Evolutionary conservation across 2,113 vertebrate genomes (phyloP), one percentile per base, ranked within the genome.

Genomic region (Heteronetta atricapilla): DNA sequence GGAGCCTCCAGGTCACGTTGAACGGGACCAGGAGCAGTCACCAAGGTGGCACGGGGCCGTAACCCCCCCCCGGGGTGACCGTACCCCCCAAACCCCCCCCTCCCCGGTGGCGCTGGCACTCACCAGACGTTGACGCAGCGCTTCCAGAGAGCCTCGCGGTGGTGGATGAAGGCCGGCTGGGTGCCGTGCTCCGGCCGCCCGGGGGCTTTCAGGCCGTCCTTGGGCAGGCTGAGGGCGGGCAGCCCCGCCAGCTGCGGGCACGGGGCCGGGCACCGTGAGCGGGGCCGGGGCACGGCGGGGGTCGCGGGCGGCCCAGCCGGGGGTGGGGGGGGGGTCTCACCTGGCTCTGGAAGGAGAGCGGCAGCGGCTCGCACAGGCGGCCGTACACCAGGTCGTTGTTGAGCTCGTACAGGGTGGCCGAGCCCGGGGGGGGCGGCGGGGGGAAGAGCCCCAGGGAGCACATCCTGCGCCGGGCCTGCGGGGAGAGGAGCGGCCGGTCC

Each of bases 91-190:
- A n/a, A n/a, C 46, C 46, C 4, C 10, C 31, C 38, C 12, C 31
- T 5, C 21, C 31, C 2, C 20, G n/a, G 25, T 4, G 3, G n/a
- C 12, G 28, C 26, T 20, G 7, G 8, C 6, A 75, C 97, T 98
- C 94, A 98, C 99, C 99, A 99, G 44, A 98, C 97, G 6, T 97
- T 97, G 58, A 99, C 98, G 86, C 99, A 99, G 53, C 99, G 98
- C 97, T 98, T 99, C 99, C 99, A 99, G 67, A 99, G 98, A 3
- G 98, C 97, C 72, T 99, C 99, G 2, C 97, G 98, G 82, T 99
- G 99, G 88, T 99, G 98, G 95, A 99, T 98, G 92, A 99, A 99
- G 6, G 98, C 98, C 2, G 98, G 97, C 92, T 98, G 99, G 76
- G 98, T 98, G 94, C 98, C 98, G 94, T 97, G 98, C 93, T 99